Evolutionary conservation across 1,140 invertebrate genomes (phyloP).

Genomic region (Drosophila arizonae): DNA sequence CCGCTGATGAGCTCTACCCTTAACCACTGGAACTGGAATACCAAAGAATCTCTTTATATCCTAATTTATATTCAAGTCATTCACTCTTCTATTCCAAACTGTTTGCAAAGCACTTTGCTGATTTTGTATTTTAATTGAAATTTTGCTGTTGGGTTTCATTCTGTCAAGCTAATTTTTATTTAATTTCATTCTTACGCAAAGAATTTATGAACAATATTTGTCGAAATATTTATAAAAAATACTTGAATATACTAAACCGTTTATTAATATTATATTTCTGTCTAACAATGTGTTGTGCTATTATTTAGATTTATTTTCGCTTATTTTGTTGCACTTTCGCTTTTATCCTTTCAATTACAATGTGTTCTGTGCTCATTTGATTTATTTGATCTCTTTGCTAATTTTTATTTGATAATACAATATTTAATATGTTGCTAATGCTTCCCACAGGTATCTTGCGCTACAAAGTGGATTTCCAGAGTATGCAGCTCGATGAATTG

Average conservation of each 20-base stretch:
- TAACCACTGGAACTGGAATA: neutral
- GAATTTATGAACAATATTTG: too few species aligned
- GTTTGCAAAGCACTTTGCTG: neutral
- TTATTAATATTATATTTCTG: neutral
- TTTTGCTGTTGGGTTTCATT: too few species aligned
- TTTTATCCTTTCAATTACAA: constrained; percentile 10
- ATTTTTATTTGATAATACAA: constrained; percentile 1
- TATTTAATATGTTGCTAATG: constrained; percentile 17
- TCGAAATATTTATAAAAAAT: too few species aligned
- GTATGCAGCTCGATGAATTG: constrained; percentile 95
- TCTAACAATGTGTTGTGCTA: constrained; percentile 15
- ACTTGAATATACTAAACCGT: too few species aligned
- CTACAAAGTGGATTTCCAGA: constrained; percentile 99
- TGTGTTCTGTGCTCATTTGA: constrained; percentile 8
- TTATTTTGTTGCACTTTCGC: constrained; percentile 13
- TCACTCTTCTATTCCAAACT: neutral
- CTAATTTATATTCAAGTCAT: neutral
- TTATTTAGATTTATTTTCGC: constrained; percentile 4
- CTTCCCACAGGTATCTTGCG: constrained; percentile 88
- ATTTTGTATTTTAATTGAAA: neutral
- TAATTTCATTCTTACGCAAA: neutral
- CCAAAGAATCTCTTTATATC: neutral
- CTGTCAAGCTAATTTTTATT: neutral
- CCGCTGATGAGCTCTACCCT: neutral
- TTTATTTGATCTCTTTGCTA: neutral